Evolutionary conservation across 2,797 vertebrate genomes (phyloP), one percentile per base, ranked within the genome.

Genomic region (Telmatherina bonti): DNA sequence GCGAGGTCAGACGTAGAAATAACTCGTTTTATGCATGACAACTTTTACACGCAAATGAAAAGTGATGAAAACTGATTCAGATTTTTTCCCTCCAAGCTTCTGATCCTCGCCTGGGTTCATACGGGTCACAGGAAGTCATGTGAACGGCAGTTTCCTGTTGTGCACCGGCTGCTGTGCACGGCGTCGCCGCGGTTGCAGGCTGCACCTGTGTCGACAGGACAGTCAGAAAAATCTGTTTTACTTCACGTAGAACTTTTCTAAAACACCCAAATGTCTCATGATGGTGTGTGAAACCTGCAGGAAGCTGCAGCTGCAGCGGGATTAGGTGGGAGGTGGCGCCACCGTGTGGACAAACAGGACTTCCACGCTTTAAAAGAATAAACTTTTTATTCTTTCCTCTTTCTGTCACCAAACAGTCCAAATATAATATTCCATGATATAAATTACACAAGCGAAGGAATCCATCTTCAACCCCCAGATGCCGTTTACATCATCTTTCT

Each of bases 81-180:
- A n/a, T n/a, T n/a, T n/a, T n/a, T n/a, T n/a, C n/a, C n/a, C n/a
- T n/a, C n/a, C n/a, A n/a, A n/a, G n/a, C n/a, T n/a, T 31, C 30
- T 31, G 30, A 31, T 31, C 30, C 30, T n/a, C n/a, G n/a, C 49
- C 30, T 27, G 13, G 51, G 4, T 13, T 22, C 54, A n/a, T 1
- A 29, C 43, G n/a, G 31, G 52, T 30, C 1, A 45, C 63, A 26
- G 77, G 75, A 84, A 79, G 53, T 47, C n/a, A 59, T 12, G 10
- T 75, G 59, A 67, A 43, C 62, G 68, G 67, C 45, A 62, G 73
- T 66, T 90, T 92, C 89, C 90, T 89, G 89, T 85, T 82, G 22
- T 81, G 74, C 64, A 74, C 60, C 53, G 75, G 71, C 53, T 78
- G 18, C 59, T 81, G 33, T 38, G 43, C n/a, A 16, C 15, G 64